Evolutionary conservation across 2,888 invertebrate genomes (phyloP), one percentile per base, ranked within the genome.

Genomic region (Phragmatobia fuliginosa): DNA sequence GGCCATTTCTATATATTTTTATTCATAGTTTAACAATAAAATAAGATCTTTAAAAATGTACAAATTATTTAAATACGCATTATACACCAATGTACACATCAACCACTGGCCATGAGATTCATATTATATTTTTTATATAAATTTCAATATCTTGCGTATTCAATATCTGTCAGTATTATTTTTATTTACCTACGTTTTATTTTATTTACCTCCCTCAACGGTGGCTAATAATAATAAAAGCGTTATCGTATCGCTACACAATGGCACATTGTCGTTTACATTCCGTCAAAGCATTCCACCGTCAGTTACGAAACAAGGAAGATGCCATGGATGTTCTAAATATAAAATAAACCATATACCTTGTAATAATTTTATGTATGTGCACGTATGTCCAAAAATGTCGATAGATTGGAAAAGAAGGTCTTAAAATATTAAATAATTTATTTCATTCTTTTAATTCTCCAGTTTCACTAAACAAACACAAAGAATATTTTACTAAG

Each of bases 171-270:
- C n/a, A n/a, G n/a, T n/a, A n/a, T n/a, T n/a, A n/a, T n/a, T n/a
- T n/a, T n/a, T n/a, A n/a, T n/a, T n/a, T n/a, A n/a, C n/a, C 77
- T 62, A 66, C 60, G 71, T 72, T 79, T 77, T 86, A 86, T 71
- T 87, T 85, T 86, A 87, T 86, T 84, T 84, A 80, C 82, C 84
- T 85, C 86, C 79, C 88, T 81, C 83, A 71, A 79, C 79, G 80
- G 71, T 73, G 82, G 87, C 91, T 92, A 91, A 91, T 90, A 90
- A 90, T 89, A 91, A 91, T 94, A 94, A 93, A 93, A 93, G 85
- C 91, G 90, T 91, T 94, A 93, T 93, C 93, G 91, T 90, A 91
- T 90, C 88, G 88, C 88, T 68, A 85, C 90, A 93, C 94, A 94
- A 94, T 91, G 85, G 86, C 87, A 83, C 85, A 84, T 87, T 90